Base-by-base conservation (phyloP, 2,113 vertebrate genomes). In the Peromyscus polionotus region DNA sequence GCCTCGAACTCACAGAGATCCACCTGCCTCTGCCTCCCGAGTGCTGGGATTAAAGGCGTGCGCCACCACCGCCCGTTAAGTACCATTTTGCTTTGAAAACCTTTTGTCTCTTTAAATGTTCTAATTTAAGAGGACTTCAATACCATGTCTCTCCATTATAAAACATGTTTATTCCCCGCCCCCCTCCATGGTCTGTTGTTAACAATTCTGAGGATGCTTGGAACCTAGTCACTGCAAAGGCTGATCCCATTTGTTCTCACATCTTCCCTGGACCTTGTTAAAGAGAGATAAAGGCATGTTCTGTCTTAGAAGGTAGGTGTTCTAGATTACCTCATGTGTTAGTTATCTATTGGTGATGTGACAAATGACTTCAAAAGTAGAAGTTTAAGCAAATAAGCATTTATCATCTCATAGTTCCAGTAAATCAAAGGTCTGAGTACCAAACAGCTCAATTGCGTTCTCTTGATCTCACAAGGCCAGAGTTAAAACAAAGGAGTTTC, bases 331-430 rank as follows among this genome's bases (percentile, higher is more conserved):
- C 59, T 63, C 42, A 14, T 13, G 1, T 75, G 67, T 42, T 79
- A 39, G 20, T 90, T 95, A 95, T 77, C 42, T 67, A 14, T 72
- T 93, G 10, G 26, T 90, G 8, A 42, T 48, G 48, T 92, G 84
- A 93, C 5, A 36, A 95, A 86, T 75, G n/a, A 61, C 73, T 88
- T 95, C 61, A 91, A 70, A 93, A 51, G 80, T 39, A 85, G 48
- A 81, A 70, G 19, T 42, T 96, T 90, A 67, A 83, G 76, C 26
- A 10, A 93, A 75, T 81, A 76, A 0, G 4, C 11, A 88, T 51
- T 73, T 94, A 33, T 79, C 75, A 88, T 22, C 5, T 91, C 51
- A 75, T 26, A 72, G 14, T 80, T 88, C 80, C 51, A 76, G 8
- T 28, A 54, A 11, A 7, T 85, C 36, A 45, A 68, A 88, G 75